Evolutionary conservation across 2,888 invertebrate genomes (phyloP), one percentile per base, ranked within the genome.

Genomic region (Crocallis elinguaria): DNA sequence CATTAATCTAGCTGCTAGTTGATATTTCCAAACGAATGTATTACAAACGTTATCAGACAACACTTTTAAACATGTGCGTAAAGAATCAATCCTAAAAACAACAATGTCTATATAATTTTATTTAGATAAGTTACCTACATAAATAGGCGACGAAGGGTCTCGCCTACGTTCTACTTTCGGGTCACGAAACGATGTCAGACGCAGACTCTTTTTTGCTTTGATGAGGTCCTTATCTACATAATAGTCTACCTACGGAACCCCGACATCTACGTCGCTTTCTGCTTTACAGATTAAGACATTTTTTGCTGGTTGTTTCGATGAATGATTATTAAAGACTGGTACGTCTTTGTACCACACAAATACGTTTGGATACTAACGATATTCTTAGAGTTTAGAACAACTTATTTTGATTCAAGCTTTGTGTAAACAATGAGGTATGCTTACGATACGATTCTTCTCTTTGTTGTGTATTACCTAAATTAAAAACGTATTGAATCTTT

Each of bases 341-440:
- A 56, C 46, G 12, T 13, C 35, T 6, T 9, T 42, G 46, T 43
- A 55, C 49, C 36, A 38, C 21, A 29, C 36, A 44, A 48, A 46
- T 43, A 49, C 41, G 17, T 11, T 14, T 1, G 17, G 14, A 14
- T 19, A 19, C 38, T 30, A 30, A 11, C 6, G 3, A 13, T 36
- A 13, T 48, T 38, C 13, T 38, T 32, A 32, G 12, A 3, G 13
- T 36, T 29, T 25, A n/a, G n/a, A n/a, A n/a, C n/a, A n/a, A n/a
- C n/a, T n/a, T n/a, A n/a, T n/a, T n/a, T n/a, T n/a, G n/a, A n/a
- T n/a, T n/a, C n/a, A n/a, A n/a, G n/a, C n/a, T n/a, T n/a, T n/a
- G n/a, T n/a, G n/a, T n/a, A n/a, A n/a, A n/a, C n/a, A n/a, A n/a
- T n/a, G n/a, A n/a, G n/a, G n/a, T n/a, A n/a, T n/a, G n/a, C n/a